Conservation (phyloP, 2,888 invertebrate genomes). For the Gymnocheta viridis region DNA sequence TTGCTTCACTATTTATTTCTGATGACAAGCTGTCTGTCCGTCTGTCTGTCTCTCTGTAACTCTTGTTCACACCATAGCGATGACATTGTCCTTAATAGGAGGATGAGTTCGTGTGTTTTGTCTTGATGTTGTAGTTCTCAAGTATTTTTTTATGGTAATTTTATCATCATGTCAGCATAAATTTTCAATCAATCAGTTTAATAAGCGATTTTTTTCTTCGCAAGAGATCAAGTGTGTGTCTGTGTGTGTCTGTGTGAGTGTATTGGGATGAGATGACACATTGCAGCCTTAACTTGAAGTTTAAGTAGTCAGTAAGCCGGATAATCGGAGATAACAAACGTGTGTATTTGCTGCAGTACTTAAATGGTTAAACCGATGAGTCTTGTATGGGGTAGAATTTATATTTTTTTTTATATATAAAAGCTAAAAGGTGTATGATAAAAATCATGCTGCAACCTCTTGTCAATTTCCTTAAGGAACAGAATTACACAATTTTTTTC, state of each 20-base stretch:
- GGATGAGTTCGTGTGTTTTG: neutral
- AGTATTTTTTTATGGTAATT: constrained; percentile 63
- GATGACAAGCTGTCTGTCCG: neutral
- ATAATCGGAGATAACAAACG: neutral
- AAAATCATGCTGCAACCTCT: neutral
- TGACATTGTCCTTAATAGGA: constrained; percentile 13
- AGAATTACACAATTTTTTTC: too few relatives aligned
- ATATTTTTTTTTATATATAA: neutral
- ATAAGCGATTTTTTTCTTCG: constrained; percentile 34
- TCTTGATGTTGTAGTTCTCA: constrained; percentile 31
- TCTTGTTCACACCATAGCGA: constrained; percentile 5
- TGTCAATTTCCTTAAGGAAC: neutral
- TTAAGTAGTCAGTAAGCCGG: constrained; percentile 32
- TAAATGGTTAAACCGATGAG: neutral
- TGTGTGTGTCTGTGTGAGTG: neutral
- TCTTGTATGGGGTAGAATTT: neutral
- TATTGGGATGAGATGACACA: neutral
- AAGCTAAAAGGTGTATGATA: neutral
- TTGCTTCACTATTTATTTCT: neutral
- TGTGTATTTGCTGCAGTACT: neutral
- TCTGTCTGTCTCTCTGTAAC: neutral
- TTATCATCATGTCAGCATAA: constrained; percentile 68
- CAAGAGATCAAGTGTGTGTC: neutral
- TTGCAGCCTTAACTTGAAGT: constrained; percentile 20
- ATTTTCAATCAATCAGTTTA: constrained; percentile 70